These are phyloP conservation scores for Nymphalis c-album DNA, from an alignment of 2,888 invertebrate species.

Conservation along the genomic window DNA sequence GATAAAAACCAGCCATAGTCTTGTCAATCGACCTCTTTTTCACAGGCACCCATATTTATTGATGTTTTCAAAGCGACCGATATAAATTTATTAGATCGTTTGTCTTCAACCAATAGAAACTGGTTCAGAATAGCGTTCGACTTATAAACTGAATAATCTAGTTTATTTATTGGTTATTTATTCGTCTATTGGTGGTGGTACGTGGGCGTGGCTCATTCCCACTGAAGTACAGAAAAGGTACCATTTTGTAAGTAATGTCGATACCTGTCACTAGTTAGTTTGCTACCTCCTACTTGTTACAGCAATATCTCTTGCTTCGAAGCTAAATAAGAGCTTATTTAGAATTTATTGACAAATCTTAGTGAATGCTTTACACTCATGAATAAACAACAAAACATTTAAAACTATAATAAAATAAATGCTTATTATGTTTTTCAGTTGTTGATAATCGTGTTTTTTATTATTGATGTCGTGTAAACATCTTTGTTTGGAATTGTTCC, in stretches of 20 bases:
- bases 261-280: slow-evolving; percentile 33
- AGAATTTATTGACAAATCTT: slow-evolving; percentile 24
- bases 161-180: slow-evolving; percentile 62
- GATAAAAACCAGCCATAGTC: slow-evolving; percentile 37
- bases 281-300: slow-evolving; percentile 35
- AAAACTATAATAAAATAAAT: slow-evolving; percentile 28
- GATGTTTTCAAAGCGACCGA: slow-evolving; percentile 52
- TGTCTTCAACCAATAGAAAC: slow-evolving; percentile 41
- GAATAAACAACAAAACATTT: neutral
- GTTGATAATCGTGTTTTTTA: slow-evolving; percentile 51
- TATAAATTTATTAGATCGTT: slow-evolving; percentile 46
- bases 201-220: slow-evolving; percentile 56
- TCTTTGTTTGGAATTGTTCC: slow-evolving; percentile 62
- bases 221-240: slow-evolving; percentile 45
- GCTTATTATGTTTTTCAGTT: slow-evolving; percentile 22
- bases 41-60: slow-evolving; percentile 49
- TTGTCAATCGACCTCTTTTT: slow-evolving; percentile 31
- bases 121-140: slow-evolving; percentile 37
- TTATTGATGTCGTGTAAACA: slow-evolving; percentile 55
- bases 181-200: slow-evolving; percentile 52
- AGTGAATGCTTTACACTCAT: neutral
- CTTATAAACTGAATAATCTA: slow-evolving; percentile 51
- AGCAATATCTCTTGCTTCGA: slow-evolving; percentile 26
- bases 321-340: slow-evolving; percentile 15
- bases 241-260: slow-evolving; percentile 40